phyloP scores from a whole-genome alignment of 1,140 invertebrate genomes.

The Eurosta solidaginis region DNA sequence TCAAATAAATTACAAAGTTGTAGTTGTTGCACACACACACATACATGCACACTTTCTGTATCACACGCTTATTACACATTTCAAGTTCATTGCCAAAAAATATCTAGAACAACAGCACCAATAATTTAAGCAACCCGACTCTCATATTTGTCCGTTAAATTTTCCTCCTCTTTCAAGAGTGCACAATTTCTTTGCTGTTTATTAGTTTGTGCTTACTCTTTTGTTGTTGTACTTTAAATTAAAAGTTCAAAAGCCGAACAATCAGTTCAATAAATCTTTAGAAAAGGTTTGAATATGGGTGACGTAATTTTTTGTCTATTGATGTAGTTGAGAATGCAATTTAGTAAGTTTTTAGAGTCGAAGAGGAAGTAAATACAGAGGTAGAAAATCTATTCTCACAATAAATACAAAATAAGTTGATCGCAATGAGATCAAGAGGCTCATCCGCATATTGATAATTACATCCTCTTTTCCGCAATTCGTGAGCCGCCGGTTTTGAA shows the following conservation, averaged over 20 bases:
- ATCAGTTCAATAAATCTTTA: not conserved
- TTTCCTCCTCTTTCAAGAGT: not conserved
- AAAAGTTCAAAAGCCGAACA: not conserved
- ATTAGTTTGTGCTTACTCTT: not conserved
- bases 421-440: too few relatives aligned
- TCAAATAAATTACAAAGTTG: slow-evolving; percentile 9
- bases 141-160: not conserved
- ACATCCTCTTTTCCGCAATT: too few relatives aligned
- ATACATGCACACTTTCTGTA: not conserved
- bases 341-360: too few relatives aligned
- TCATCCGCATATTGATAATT: too few relatives aligned
- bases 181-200: not conserved
- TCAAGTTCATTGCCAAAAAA: not conserved
- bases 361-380: too few relatives aligned
- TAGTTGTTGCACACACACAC: not conserved
- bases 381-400: too few relatives aligned
- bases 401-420: too few relatives aligned
- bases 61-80: not conserved
- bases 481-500: too few relatives aligned
- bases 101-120: not conserved
- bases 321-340: not conserved
- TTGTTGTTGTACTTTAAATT: not conserved
- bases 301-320: not conserved
- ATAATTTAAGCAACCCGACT: not conserved
- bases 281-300: not conserved